These are phyloP conservation scores for Margaritifera margaritifera DNA, from an alignment of 2,888 invertebrate genomes.

Conservation along the genomic window DNA sequence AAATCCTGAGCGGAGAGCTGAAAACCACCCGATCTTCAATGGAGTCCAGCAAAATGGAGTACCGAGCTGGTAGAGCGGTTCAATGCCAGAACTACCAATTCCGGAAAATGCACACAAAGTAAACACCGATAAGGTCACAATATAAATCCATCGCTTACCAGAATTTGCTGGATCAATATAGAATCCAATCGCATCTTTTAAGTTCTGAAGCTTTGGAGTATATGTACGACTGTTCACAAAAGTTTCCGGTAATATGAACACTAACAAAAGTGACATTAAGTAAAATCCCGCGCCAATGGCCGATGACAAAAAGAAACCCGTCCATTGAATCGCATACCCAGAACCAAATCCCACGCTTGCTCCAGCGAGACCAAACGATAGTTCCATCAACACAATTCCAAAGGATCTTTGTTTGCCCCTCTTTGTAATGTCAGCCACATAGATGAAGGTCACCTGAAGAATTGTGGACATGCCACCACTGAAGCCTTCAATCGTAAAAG, in stretches of 20 bases:
- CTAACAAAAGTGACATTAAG: slow-evolving; percentile 6
- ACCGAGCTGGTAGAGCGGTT: slow-evolving; percentile 34
- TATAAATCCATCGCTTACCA: slow-evolving; percentile 32
- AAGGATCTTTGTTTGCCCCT: slow-evolving; percentile 23
- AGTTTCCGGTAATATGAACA: slow-evolving; percentile 23
- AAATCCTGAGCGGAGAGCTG: slow-evolving; percentile 4
- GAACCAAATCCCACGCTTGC: slow-evolving; percentile 14
- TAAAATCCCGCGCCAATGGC: slow-evolving; percentile 9
- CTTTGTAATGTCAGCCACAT: slow-evolving; percentile 27
- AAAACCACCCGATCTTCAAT: slow-evolving; percentile 32
- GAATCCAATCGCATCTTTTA: slow-evolving; percentile 12
- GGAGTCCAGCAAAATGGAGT: slow-evolving; percentile 44
- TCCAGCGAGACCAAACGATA: slow-evolving; percentile 15
- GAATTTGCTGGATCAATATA: slow-evolving; percentile 13
- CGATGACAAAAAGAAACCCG: slow-evolving; percentile 27
- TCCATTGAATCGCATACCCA: slow-evolving; percentile 29
- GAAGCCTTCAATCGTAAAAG: slow-evolving; percentile 29
- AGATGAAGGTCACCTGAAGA: slow-evolving; percentile 27
- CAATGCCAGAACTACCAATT: slow-evolving; percentile 25
- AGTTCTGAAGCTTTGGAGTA: slow-evolving; percentile 8
- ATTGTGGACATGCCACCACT: slow-evolving; percentile 26
- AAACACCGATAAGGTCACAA: slow-evolving; percentile 19
- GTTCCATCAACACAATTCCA: slow-evolving; percentile 24
- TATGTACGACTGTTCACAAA: slow-evolving; percentile 7
- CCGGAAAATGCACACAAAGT: slow-evolving; percentile 13